Percentiles rank a stretch among this genome's conserved stretches.
phyloP scores from a whole-genome alignment of 2,797 vertebrate genomes.

The Tangara arthus region DNA sequence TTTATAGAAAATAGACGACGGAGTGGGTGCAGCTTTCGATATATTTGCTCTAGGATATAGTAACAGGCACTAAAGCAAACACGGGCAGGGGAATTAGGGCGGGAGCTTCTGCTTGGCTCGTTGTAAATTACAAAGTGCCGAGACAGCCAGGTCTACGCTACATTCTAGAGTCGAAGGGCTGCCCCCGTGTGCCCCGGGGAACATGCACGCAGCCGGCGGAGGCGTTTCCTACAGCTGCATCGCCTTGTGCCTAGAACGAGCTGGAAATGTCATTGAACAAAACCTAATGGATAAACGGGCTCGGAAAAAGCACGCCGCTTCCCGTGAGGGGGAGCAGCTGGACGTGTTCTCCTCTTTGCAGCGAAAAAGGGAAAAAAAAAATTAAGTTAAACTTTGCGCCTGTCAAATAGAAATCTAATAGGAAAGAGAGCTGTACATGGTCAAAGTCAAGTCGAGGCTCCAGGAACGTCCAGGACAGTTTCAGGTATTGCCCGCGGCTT shows the following conservation, averaged over 20 bases:
- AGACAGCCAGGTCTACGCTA: background rate
- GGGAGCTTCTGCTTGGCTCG: background rate
- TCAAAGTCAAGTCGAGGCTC: background rate
- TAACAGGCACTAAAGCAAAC: conserved; percentile 52
- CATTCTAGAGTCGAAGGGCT: background rate
- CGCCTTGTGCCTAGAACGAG: background rate
- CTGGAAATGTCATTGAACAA: background rate
- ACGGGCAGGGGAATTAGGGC: background rate
- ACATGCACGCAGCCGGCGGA: conserved; percentile 55
- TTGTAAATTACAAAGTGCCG: background rate
- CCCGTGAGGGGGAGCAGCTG: background rate
- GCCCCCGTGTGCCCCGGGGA: conserved; percentile 47
- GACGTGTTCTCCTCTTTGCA: background rate
- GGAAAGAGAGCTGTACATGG: conserved; percentile 25
- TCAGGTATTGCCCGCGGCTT: background rate
- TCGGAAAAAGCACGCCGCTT: background rate
- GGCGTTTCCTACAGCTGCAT: background rate
- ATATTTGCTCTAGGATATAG: conserved; percentile 48
- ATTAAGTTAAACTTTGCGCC: background rate
- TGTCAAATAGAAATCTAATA: conserved; percentile 41
- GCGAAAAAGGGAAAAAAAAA: background rate
- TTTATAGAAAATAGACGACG: conserved; percentile 61
- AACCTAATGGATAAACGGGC: background rate
- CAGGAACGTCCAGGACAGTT: background rate
- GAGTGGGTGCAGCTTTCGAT: conserved; percentile 13